phyloP scores from a whole-genome alignment of 1,140 invertebrate species.

The Triops cancriformis region DNA sequence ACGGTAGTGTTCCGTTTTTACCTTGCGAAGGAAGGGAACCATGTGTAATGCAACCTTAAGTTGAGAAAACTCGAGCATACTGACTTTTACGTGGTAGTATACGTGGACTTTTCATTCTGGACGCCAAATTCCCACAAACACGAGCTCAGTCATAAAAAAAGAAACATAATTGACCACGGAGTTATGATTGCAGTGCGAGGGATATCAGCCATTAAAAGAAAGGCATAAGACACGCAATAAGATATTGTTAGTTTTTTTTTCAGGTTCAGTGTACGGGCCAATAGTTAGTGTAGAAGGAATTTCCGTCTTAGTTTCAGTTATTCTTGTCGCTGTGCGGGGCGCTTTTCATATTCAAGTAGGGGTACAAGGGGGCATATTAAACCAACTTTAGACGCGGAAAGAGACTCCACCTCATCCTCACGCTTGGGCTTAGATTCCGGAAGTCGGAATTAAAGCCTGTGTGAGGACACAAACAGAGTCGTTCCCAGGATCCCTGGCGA shows the following conservation, averaged over 20 bases:
- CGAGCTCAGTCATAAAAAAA: not conserved
- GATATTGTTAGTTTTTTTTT: not conserved
- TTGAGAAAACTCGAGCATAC: not conserved
- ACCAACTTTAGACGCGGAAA: not conserved
- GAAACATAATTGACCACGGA: not conserved
- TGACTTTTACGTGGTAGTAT: not conserved
- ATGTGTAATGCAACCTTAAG: not conserved
- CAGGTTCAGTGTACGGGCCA: slow-evolving; percentile 8
- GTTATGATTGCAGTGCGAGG: not conserved
- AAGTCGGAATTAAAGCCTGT: slow-evolving; percentile 13
- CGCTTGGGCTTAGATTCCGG: slow-evolving; percentile 8
- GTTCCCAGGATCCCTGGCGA: not conserved
- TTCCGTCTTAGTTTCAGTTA: not conserved
- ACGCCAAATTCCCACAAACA: not conserved
- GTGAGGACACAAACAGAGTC: slow-evolving; percentile 6
- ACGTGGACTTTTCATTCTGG: not conserved
- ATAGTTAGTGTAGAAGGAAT: not conserved
- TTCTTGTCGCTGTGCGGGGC: not conserved
- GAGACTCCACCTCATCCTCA: not conserved
- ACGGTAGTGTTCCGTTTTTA: not conserved
- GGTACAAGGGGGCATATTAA: not conserved
- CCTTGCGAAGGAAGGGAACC: not conserved
- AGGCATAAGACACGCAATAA: not conserved
- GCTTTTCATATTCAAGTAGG: not conserved
- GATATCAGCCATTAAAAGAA: not conserved